Evolutionary conservation across 2,888 invertebrate genomes (phyloP).

Genomic region (Agrotis segetum): DNA sequence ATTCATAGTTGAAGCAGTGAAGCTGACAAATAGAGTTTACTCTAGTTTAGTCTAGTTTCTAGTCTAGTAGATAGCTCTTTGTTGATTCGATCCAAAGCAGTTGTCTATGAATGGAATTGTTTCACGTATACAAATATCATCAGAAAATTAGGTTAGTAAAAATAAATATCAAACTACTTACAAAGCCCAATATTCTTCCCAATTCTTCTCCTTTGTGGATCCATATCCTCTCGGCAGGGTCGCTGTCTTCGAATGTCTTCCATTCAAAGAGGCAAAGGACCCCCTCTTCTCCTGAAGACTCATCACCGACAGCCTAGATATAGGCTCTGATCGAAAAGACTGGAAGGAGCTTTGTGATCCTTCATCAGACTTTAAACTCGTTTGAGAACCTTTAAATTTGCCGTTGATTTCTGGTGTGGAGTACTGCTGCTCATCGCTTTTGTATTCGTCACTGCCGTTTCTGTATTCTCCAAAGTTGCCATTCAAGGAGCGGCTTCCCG

Average conservation of each 20-base stretch:
- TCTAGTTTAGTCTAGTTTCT: too few species aligned
- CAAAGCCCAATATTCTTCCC: constrained; percentile 89
- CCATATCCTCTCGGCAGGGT: constrained; percentile 86
- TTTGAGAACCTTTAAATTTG: constrained; percentile 77
- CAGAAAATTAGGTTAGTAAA: neutral
- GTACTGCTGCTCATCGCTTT: constrained; percentile 73
- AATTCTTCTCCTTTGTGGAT: constrained; percentile 83
- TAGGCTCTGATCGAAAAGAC: constrained; percentile 85
- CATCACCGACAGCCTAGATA: constrained; percentile 78
- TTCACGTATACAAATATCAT: too few species aligned
- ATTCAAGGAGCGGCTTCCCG: constrained; percentile 57
- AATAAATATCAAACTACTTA: constrained; percentile 73
- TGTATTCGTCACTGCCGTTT: constrained; percentile 70
- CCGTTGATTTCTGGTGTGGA: constrained; percentile 74
- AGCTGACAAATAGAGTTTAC: neutral
- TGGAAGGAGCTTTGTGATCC: constrained; percentile 82
- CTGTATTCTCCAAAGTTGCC: constrained; percentile 61
- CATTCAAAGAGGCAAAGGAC: constrained; percentile 77
- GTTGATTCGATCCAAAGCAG: too few species aligned
- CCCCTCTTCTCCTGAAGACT: constrained; percentile 83
- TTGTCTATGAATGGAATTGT: too few species aligned
- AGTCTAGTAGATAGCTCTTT: too few species aligned
- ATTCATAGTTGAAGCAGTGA: neutral
- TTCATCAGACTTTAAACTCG: constrained; percentile 82
- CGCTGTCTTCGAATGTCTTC: constrained; percentile 78